Evolutionary conservation across 2,113 vertebrate species (phyloP).

Genomic region (Poicephalus gulielmi): DNA sequence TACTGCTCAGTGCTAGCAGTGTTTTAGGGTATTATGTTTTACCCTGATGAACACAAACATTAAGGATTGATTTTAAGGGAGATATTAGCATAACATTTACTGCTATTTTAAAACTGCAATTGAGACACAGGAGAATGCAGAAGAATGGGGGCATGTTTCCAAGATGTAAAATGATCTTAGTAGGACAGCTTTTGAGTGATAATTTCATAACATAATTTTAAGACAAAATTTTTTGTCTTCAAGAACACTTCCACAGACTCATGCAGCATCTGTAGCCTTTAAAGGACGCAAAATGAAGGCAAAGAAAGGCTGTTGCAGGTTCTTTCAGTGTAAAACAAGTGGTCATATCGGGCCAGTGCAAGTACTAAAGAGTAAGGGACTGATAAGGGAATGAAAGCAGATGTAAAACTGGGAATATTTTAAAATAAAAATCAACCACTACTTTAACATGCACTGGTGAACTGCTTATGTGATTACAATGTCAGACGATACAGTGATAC

Average conservation of each 20-base stretch:
- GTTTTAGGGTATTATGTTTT: background rate
- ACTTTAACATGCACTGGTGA: conserved; percentile 28
- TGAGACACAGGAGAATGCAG: background rate
- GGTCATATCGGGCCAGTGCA: background rate
- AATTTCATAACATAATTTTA: background rate
- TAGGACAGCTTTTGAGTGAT: background rate
- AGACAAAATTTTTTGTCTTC: background rate
- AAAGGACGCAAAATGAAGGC: background rate
- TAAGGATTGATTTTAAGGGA: background rate
- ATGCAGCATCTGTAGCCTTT: background rate
- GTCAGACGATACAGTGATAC: conserved; percentile 25
- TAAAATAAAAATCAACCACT: conserved; percentile 34
- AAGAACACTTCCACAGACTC: background rate
- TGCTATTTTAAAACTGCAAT: background rate
- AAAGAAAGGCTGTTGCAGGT: background rate
- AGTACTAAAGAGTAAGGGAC: background rate
- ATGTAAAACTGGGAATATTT: background rate
- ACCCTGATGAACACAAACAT: background rate
- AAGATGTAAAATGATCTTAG: background rate
- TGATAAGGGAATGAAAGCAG: background rate
- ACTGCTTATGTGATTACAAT: conserved; percentile 50
- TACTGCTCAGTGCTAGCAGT: background rate
- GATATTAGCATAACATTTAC: background rate
- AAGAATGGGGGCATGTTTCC: background rate
- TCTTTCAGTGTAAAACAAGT: background rate